Conservation (phyloP, 2,797 vertebrate genomes). For the Vultur gryphus region DNA sequence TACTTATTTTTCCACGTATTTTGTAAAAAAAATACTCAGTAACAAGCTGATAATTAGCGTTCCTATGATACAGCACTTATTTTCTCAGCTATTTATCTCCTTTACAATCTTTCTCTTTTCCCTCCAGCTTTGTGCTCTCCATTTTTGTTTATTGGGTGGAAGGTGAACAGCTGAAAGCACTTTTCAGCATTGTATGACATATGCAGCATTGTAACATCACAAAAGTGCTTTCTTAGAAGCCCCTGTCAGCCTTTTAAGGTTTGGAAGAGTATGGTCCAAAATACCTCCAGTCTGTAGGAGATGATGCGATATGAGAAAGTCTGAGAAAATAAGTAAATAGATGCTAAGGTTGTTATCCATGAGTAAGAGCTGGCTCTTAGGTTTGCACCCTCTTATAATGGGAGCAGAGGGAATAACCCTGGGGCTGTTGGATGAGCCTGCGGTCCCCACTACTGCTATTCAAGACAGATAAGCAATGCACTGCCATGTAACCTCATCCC, state of each 20-base stretch:
- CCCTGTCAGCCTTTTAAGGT: background rate
- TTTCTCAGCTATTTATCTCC: background rate
- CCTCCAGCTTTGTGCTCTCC: background rate
- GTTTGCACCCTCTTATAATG: background rate
- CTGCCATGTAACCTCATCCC: background rate
- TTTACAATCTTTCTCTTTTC: background rate
- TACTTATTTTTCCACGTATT: background rate
- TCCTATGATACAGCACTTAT: background rate
- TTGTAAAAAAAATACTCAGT: background rate
- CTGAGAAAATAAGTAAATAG: background rate
- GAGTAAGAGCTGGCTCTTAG: background rate
- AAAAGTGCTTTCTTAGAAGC: background rate
- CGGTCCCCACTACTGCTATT: background rate
- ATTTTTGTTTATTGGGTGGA: background rate
- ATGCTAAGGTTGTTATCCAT: background rate
- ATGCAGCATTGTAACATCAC: background rate
- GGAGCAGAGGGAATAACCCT: background rate
- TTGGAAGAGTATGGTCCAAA: background rate
- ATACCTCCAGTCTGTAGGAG: background rate
- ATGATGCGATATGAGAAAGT: background rate
- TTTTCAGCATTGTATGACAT: background rate
- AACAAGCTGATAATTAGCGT: background rate
- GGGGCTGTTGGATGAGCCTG: background rate
- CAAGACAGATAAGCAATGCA: background rate
- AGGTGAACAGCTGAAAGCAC: background rate